Base-by-base conservation (phyloP, 1,140 invertebrate genomes). In the Cephus cinctus region DNA sequence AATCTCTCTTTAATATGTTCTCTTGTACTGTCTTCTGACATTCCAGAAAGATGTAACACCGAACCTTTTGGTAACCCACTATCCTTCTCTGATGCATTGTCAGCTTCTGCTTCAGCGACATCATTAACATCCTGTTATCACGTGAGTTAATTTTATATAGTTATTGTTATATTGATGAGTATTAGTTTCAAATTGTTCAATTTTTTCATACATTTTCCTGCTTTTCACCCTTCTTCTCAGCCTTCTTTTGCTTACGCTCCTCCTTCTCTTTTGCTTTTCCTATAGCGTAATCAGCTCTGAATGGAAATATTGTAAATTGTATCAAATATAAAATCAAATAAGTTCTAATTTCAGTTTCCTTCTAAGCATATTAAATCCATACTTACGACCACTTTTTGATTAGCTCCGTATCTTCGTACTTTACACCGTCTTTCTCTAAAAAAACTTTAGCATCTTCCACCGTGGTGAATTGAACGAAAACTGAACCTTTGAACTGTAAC, bases 401-500 rank as follows among this genome's bases (percentile, higher is more conserved):
- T 21, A 94, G 70, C 45, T 86, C 83, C 2, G 71, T 81, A 2
- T 90, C 89, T 16, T 83, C 79, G 71, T 85, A 92, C 67, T 91
- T 88, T 0, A 92, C 56, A 21, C 76, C 78, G 54, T 86, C 82
- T 31, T 70, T 59, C 14, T 80, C 79, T 42, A 92, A 66, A 58
- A 89, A 86, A 32, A 77, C 71, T 54, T 88, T 83, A 11, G 85
- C 85, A 56, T 83, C 80, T 41, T 93, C 90, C 40, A 84, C 76
- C 20, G 82, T 87, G 57, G 84, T 81, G 63, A 95, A 97, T 2
- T 88, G 86, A 15, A 87, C 82, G 78, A 95, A 95, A 39, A 94
- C 83, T 5, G 94, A 96, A 31, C 94, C 94, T 77, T 98, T 92
- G 62, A 94, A 94, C 23, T 80, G 71, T 38, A 79, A 76, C 27